Evolutionary conservation across 64 coral and sea anemone genomes (phyloP), one percentile per base, ranked within the genome.

Genomic region (Stichodactyla helianthus): DNA sequence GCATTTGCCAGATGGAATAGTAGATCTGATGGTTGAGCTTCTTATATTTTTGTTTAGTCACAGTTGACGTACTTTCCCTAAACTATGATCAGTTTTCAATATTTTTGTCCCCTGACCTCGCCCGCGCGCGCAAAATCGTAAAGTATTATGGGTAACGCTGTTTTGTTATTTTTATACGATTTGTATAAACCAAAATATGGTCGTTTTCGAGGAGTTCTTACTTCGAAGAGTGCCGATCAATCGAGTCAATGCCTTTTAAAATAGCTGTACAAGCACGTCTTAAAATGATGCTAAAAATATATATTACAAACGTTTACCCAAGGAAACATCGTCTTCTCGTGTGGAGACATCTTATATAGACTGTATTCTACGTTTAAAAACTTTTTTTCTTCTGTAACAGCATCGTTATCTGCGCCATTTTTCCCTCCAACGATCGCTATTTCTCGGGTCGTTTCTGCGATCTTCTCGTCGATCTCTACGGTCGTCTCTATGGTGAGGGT

Each of bases 331-430:
- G 1, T 19, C n/a, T 87, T 53, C n/a, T 84, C 61, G 14, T 76
- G 61, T 83, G 77, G 68, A 26, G n/a, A 1, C 12, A 10, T 74
- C 25, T 74, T 35, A 27, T 31, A 74, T 74, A 74, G 68, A 74
- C 68, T 74, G 55, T 58, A 35, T 74, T 74, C 12, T 22, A 74
- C 68, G 68, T 74, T 89, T 93, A 82, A 87, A 89, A 80, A 87
- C 84, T 23, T 25, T 81, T 81, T 87, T 70, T 74, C 83, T 93
- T 82, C 76, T 51, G 82, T 84, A 14, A 93, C 63, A 28, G 50
- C 85, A 55, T 84, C n/a, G 12, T 84, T 59, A 84, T 60, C 83
- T 16, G 11, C 83, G 83, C 79, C 79, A 82, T 82, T 51, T 82
- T 54, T 82, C 79, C 18, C 79, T 53, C 83, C 83, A 84, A 5